Conservation (phyloP, 2,113 vertebrate species). For the Grammomys dolichurus region DNA sequence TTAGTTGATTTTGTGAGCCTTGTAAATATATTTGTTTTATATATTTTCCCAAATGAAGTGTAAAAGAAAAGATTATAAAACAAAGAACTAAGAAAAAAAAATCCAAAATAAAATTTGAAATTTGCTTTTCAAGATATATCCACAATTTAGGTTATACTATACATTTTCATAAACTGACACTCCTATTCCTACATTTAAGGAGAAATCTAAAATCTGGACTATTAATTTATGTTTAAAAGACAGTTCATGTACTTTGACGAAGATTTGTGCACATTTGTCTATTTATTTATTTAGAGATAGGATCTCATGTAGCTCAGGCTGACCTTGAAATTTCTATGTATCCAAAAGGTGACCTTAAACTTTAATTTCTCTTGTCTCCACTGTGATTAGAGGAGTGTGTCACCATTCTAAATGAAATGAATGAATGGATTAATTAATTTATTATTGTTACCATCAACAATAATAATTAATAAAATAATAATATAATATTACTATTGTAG, state of each 20-base stretch:
- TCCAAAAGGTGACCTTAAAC: background rate
- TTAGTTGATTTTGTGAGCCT: no score
- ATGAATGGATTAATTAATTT: background rate
- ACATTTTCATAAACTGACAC: background rate
- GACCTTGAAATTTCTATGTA: background rate
- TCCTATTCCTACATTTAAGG: background rate
- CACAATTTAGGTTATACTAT: background rate
- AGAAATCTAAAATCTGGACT: background rate
- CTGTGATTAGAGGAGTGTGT: background rate
- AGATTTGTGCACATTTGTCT: background rate
- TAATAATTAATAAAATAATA: background rate
- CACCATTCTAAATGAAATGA: background rate
- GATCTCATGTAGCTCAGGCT: background rate
- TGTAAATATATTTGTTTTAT: conserved; percentile 19
- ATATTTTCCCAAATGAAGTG: background rate
- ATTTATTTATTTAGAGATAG: background rate
- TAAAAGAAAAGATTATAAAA: background rate
- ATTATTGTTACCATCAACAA: no score
- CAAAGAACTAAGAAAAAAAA: conserved; percentile 21
- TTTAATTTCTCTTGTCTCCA: no score
- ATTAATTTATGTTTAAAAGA: background rate
- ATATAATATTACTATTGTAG: background rate
- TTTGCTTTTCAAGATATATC: background rate
- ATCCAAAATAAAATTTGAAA: background rate
- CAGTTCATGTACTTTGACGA: background rate